These are phyloP conservation scores for Anarsia innoxiella DNA, from an alignment of 2,888 invertebrate genomes.

Conservation along the genomic window DNA sequence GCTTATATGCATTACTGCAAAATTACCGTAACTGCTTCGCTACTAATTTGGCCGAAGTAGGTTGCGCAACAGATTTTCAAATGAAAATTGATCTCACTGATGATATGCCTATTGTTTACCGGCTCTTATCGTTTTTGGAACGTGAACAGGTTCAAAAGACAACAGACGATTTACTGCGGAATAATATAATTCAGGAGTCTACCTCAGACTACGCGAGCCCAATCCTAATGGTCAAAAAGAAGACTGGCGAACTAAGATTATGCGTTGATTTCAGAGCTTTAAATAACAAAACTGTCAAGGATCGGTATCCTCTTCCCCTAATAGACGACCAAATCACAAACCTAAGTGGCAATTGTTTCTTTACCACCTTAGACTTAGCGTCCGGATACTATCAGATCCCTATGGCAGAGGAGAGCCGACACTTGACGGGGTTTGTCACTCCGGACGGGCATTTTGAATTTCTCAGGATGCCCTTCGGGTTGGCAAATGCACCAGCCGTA, in stretches of 20 bases:
- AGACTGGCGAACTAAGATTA: conserved; percentile 19
- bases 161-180: conserved; percentile 17
- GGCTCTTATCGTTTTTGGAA: conserved; percentile 19
- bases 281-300: conserved; percentile 22
- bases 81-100: conserved; percentile 19
- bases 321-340: conserved; percentile 26
- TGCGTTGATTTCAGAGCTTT: conserved; percentile 25
- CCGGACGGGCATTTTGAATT: conserved; percentile 30
- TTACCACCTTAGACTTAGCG: conserved; percentile 29
- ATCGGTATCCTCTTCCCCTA: conserved; percentile 18
- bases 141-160: conserved; percentile 17
- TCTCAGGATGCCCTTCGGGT: conserved; percentile 28
- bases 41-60: conserved; percentile 15
- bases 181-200: conserved; percentile 20
- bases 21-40: conserved; percentile 5
- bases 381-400: conserved; percentile 37
- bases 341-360: conserved; percentile 25
- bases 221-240: conserved; percentile 20
- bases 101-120: conserved; percentile 18
- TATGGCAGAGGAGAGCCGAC: conserved; percentile 19
- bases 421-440: conserved; percentile 24
- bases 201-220: conserved; percentile 21
- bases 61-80: conserved; percentile 13
- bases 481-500: conserved; percentile 26
- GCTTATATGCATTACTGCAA: conserved; percentile 1